Evolutionary conservation across 2,797 vertebrate genomes (phyloP).

Genomic region (Chiroxiphia lanceolata): DNA sequence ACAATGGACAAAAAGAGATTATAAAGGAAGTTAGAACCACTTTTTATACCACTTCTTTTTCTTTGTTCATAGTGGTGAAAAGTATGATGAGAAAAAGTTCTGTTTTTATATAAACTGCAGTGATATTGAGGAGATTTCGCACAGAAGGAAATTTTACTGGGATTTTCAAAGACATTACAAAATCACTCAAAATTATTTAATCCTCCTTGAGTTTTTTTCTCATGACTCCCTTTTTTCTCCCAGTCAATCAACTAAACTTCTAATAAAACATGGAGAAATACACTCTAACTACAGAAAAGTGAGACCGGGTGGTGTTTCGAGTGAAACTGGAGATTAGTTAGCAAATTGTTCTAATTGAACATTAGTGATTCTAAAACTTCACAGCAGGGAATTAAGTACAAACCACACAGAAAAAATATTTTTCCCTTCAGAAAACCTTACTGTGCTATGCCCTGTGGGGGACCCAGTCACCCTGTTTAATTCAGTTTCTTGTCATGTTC

Average conservation of each 20-base stretch:
- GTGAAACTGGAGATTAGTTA: conserved; percentile 15
- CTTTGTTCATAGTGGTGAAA: background rate
- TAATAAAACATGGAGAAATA: background rate
- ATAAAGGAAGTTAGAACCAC: background rate
- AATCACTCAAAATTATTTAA: background rate
- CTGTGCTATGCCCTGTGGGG: background rate
- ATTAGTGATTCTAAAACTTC: background rate
- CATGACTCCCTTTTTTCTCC: background rate
- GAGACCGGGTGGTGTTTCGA: conserved; percentile 14
- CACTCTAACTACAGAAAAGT: background rate
- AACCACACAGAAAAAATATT: background rate
- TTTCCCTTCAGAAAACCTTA: background rate
- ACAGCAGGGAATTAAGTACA: conserved; percentile 3
- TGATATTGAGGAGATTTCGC: background rate
- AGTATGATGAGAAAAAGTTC: background rate
- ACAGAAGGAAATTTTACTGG: background rate
- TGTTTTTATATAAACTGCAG: background rate
- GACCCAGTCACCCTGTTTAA: background rate
- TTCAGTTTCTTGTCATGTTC: background rate
- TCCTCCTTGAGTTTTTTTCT: background rate
- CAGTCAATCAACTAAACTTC: background rate
- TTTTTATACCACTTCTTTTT: background rate
- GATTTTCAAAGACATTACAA: background rate
- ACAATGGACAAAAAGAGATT: background rate
- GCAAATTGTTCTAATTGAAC: conserved; percentile 24